Base-by-base conservation (phyloP, 2,888 invertebrate species). In the Drepana falcataria region DNA sequence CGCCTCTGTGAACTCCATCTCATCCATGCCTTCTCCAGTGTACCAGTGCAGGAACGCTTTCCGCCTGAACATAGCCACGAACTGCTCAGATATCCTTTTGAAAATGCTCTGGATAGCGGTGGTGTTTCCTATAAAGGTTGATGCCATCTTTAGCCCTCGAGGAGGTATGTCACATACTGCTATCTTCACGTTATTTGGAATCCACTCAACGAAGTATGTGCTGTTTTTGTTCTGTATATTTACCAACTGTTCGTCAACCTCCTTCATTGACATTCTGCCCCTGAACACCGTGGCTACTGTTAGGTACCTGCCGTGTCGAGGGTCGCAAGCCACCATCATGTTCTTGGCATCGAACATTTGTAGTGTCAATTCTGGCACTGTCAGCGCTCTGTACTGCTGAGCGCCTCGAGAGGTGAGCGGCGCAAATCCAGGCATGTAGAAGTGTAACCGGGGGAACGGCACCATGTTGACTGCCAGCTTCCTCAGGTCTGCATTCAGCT, bases 1-100 rank as follows among this genome's bases (percentile, higher is more conserved):
- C 0, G 97, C 97, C 85, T 97, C 97, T 1, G 96, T 96, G 91
- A 97, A 97, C 85, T 97, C 97, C 95, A 96, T 95, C 79, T 97
- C 96, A 75, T 97, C 97, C 97, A 97, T 97, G 65, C 97, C 97
- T 80, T 97, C 97, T 55, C 96, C 96, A 47, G 96, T 96, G 88
- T 96, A 98, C 98, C 98, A 98, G 92, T 98, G 98, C 71, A 98
- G 93, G 94, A 98, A 98, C 75, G 98, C 98, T 91, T 97, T 98
- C 74, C 98, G 94, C 73, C 97, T 93, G 93, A 98, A 98, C 98
- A 98, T 97, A 70, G 96, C 96, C 55, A 95, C 94, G 77, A 96
- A 97, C 83, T 97, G 96, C 77, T 96, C 96, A 34, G 95, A 94
- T 68, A 96, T 94, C 81, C 97, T 93, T 84, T 96, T 96, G 90